Percentiles rank a stretch among this genome's conserved stretches.
Conservation (phyloP, 2,113 vertebrate species). For the Cyprinodon brontotheroides region DNA sequence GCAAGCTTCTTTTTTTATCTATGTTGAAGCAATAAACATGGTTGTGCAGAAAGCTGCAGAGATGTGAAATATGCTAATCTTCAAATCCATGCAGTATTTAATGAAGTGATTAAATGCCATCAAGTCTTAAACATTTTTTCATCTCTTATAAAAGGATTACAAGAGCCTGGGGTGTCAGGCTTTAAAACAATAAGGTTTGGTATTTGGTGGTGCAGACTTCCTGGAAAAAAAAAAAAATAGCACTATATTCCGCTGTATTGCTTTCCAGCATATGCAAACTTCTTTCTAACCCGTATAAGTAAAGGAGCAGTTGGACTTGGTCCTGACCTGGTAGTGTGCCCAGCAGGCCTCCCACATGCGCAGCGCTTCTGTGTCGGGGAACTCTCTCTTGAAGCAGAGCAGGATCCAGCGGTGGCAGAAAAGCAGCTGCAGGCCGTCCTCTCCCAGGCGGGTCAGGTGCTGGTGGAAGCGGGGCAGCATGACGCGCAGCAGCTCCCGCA, state of each 20-base stretch:
- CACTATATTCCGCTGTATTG: not conserved
- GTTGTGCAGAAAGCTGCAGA: not conserved
- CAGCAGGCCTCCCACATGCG: slow-evolving; percentile 99
- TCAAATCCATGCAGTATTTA: slow-evolving; percentile 20
- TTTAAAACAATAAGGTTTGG: slow-evolving; percentile 22
- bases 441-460: slow-evolving; percentile 88
- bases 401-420: slow-evolving; percentile 99
- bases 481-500: slow-evolving; percentile 92
- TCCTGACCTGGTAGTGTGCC: slow-evolving; percentile 94
- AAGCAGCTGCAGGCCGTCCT: slow-evolving; percentile 96
- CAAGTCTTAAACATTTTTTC: slow-evolving; percentile 12
- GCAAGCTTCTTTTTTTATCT: not conserved
- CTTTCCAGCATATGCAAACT: slow-evolving; percentile 13
- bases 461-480: slow-evolving; percentile 89
- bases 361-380: slow-evolving; percentile 91
- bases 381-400: slow-evolving; percentile 97
- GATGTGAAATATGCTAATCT: slow-evolving; percentile 5
- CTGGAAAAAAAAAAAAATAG: slow-evolving; percentile 9
- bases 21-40: not conserved
- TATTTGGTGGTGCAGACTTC: not conserved
- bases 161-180: slow-evolving; percentile 8
- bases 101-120: slow-evolving; percentile 2
- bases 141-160: slow-evolving; percentile 43
- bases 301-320: slow-evolving; percentile 21
- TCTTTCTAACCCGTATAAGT: slow-evolving; percentile 8